A percentile compares a stretch with the other conserved stretches of the same genome.
Conservation (phyloP, 2,888 invertebrate species). For the Cyaniris semiargus region DNA sequence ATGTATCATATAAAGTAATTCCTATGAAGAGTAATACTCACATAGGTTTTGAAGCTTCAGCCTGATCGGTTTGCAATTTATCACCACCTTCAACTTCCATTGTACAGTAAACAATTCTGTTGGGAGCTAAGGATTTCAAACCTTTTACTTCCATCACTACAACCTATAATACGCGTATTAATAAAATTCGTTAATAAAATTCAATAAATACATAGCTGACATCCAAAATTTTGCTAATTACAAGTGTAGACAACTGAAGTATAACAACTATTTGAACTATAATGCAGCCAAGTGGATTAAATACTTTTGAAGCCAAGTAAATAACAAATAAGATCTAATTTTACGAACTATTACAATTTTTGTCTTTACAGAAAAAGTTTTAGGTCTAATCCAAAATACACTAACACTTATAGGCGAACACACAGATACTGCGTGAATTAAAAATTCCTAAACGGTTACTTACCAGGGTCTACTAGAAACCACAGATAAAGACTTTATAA, state of each 20-base stretch:
- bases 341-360: background rate
- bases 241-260: background rate
- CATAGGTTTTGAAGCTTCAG: constrained; percentile 99
- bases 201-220: background rate
- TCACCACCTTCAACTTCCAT: constrained; percentile 99
- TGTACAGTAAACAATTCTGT: constrained; percentile 99
- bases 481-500: background rate
- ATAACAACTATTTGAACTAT: background rate
- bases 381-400: background rate
- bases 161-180: constrained; percentile 82
- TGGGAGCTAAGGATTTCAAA: constrained; percentile 96
- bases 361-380: background rate
- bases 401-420: background rate
- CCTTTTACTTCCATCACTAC: constrained; percentile 99
- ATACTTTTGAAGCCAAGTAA: background rate
- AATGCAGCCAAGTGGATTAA: background rate
- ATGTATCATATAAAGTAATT: background rate
- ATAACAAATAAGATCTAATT: background rate
- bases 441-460: background rate
- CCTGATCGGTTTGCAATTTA: constrained; percentile 99
- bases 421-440: background rate
- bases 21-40: constrained; percentile 62
- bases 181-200: constrained; percentile 8
- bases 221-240: background rate
- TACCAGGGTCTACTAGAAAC: background rate